phyloP scores from a whole-genome alignment of 53 echinoderm and acorn worm genomes.

The Henricia sp. region DNA sequence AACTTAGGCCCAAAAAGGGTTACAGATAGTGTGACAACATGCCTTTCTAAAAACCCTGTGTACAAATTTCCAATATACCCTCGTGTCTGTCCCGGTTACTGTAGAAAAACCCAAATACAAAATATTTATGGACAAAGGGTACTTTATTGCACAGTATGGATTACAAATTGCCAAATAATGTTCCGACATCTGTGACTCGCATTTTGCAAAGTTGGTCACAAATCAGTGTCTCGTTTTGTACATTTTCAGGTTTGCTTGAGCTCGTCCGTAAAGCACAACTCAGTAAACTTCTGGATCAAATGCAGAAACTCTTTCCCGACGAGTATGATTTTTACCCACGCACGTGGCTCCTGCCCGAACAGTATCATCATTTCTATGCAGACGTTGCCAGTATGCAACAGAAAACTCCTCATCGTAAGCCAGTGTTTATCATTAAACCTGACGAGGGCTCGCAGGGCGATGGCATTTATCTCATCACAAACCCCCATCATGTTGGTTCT shows the following conservation, averaged over 20 bases:
- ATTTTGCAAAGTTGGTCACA: neutral
- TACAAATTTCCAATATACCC: no score
- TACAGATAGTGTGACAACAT: no score
- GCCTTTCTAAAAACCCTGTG: no score
- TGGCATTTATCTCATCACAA: slow-evolving; percentile 81
- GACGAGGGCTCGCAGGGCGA: slow-evolving; percentile 87
- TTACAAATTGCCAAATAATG: no score
- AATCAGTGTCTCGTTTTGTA: neutral
- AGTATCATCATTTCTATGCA: slow-evolving; percentile 80
- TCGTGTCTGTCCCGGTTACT: no score
- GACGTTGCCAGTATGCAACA: slow-evolving; percentile 66
- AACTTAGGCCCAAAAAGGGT: no score
- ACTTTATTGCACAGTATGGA: no score
- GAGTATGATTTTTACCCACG: slow-evolving; percentile 85
- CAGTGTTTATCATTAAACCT: slow-evolving; percentile 86
- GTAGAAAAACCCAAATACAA: no score
- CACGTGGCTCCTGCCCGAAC: slow-evolving; percentile 89
- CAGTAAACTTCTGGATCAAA: slow-evolving; percentile 85
- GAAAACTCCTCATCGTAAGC: slow-evolving; percentile 67
- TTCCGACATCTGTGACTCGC: neutral
- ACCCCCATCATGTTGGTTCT: slow-evolving; percentile 75
- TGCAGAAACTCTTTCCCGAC: slow-evolving; percentile 81
- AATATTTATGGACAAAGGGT: no score
- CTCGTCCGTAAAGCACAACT: slow-evolving; percentile 86
- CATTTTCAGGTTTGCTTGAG: slow-evolving; percentile 80